Conservation (phyloP, 2,797 vertebrate genomes). For the Micrastur ruficollis region DNA sequence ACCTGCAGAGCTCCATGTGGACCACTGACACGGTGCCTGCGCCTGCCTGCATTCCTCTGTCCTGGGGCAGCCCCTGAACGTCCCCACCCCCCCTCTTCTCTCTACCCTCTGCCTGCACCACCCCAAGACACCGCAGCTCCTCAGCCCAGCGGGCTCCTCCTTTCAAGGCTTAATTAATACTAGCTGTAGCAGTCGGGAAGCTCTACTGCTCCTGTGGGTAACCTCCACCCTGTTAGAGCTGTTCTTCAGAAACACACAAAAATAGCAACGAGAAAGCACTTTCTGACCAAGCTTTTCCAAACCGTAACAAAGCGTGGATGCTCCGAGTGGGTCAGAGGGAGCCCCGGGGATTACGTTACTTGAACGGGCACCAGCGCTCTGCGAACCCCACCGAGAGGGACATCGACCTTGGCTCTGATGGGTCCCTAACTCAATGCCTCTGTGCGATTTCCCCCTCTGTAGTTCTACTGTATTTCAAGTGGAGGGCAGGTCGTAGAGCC, state of each 20-base stretch:
- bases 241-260: not conserved
- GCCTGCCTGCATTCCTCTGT: not conserved
- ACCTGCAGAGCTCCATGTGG: not conserved
- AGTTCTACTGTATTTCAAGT: not conserved
- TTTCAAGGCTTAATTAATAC: not conserved
- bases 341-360: not conserved
- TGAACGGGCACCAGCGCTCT: not conserved
- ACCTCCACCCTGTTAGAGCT: not conserved
- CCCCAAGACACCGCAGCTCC: not conserved
- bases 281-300: not conserved
- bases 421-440: not conserved
- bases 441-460: not conserved
- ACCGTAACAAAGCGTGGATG: not conserved
- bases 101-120: not conserved
- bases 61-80: not conserved
- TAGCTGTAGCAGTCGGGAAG: not conserved
- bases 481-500: not conserved
- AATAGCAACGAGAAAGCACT: not conserved
- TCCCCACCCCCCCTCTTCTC: not conserved
- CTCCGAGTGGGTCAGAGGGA: not conserved
- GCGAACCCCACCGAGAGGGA: not conserved
- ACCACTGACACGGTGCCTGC: fast-evolving
- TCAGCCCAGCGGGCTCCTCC: not conserved
- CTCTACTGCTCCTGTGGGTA: not conserved
- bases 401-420: fast-evolving